phyloP scores from a whole-genome alignment of 1,140 invertebrate species.

The Palaemon carinicauda region DNA sequence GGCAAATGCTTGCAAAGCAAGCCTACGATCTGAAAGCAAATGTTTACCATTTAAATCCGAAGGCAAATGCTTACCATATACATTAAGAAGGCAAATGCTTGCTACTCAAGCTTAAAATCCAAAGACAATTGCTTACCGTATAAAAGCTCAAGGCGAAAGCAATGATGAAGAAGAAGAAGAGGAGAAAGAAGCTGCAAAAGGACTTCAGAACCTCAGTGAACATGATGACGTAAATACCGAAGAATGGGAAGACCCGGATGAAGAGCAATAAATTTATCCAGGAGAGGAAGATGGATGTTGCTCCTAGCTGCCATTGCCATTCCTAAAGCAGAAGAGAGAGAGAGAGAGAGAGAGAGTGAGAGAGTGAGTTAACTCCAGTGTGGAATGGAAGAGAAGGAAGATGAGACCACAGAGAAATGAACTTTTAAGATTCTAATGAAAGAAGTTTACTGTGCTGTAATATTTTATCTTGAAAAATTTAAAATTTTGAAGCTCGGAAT shows the following conservation, averaged over 20 bases:
- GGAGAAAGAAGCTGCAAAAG: slow-evolving; percentile 67
- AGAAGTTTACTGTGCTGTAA: too few relatives aligned
- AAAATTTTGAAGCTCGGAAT: too few relatives aligned
- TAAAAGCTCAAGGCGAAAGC: slow-evolving; percentile 68
- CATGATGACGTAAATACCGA: slow-evolving; percentile 71
- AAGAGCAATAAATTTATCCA: slow-evolving; percentile 69
- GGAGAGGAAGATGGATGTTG: slow-evolving; percentile 65
- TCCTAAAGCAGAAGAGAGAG: slow-evolving; percentile 61
- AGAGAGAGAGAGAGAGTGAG: too few relatives aligned
- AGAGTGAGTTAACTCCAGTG: neutral
- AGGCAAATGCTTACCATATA: too few relatives aligned
- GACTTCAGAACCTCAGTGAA: slow-evolving; percentile 69
- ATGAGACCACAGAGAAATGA: too few relatives aligned
- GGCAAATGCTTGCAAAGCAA: too few relatives aligned
- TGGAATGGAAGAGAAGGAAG: neutral
- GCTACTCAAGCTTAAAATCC: too few relatives aligned
- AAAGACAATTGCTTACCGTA: neutral
- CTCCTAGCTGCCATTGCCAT: slow-evolving; percentile 69
- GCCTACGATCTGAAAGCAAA: too few relatives aligned
- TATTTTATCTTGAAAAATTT: too few relatives aligned
- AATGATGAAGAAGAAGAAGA: slow-evolving; percentile 68
- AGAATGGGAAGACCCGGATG: slow-evolving; percentile 65
- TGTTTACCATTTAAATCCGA: too few relatives aligned
- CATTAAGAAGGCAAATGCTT: too few relatives aligned
- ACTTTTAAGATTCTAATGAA: too few relatives aligned